These are phyloP conservation scores for Bambusicola thoracicus DNA, from an alignment of 2,113 vertebrate species.

Conservation along the genomic window DNA sequence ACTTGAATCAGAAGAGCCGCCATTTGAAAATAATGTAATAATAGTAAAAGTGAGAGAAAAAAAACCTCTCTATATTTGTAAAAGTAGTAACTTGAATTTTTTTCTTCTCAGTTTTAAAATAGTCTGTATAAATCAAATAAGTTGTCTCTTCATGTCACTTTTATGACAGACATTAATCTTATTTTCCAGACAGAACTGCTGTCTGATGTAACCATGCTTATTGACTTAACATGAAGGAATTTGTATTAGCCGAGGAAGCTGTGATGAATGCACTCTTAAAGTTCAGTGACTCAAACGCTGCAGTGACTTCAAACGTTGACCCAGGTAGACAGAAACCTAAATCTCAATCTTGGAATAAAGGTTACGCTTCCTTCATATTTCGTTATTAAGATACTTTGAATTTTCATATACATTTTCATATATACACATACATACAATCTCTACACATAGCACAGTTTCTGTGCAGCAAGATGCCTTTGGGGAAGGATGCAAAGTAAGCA, in stretches of 20 bases:
- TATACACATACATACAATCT: rapidly evolving
- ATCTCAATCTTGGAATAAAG: constrained; percentile 47
- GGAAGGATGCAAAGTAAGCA: no score
- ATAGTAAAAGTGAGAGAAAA: not conserved
- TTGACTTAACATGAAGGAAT: constrained; percentile 77
- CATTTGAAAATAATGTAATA: not conserved
- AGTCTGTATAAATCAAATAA: constrained; percentile 57
- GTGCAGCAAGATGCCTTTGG: rapidly evolving
- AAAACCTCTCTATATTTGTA: not conserved
- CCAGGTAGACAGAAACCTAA: constrained; percentile 64
- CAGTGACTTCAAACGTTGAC: constrained; percentile 61
- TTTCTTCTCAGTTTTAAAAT: not conserved
- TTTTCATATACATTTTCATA: not conserved
- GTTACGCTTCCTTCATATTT: constrained; percentile 36
- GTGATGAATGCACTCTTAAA: constrained; percentile 75
- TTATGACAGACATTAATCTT: constrained; percentile 72
- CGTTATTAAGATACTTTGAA: not conserved
- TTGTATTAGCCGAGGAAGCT: constrained; percentile 66
- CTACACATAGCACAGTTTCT: rapidly evolving
- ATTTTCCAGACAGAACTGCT: constrained; percentile 59
- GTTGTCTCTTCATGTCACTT: constrained; percentile 65
- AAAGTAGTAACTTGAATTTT: constrained; percentile 37
- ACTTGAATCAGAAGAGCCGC: not conserved
- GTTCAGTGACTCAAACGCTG: constrained; percentile 73
- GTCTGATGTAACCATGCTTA: constrained; percentile 71